Percentiles rank a stretch among this genome's conserved stretches.
These are phyloP conservation scores for Ancistrus triradiatus DNA, from an alignment of 2,113 vertebrate genomes.

Conservation along the genomic window DNA sequence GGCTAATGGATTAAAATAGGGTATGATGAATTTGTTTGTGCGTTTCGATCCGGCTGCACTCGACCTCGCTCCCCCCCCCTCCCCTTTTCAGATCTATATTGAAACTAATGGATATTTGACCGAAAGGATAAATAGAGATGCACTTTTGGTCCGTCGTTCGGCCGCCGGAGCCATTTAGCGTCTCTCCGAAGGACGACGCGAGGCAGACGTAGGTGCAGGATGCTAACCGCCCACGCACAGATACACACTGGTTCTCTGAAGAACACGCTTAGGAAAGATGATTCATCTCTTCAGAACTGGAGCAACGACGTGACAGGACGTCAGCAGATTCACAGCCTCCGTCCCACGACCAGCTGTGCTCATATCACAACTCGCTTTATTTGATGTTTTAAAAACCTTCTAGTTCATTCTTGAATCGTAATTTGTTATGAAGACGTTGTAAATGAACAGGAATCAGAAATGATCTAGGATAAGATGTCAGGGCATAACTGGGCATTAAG, in stretches of 20 bases:
- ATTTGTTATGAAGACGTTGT: no score
- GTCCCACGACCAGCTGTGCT: slow-evolving; percentile 43
- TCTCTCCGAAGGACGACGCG: slow-evolving; percentile 49
- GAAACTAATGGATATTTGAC: slow-evolving; percentile 48
- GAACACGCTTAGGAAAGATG: slow-evolving; percentile 45
- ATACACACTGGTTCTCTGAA: slow-evolving; percentile 3
- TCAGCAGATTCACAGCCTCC: slow-evolving; percentile 55
- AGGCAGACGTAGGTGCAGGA: slow-evolving; percentile 64
- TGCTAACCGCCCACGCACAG: slow-evolving; percentile 37
- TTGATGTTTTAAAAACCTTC: background rate
- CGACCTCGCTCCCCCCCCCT: slow-evolving; percentile 7
- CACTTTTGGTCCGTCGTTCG: slow-evolving; percentile 46
- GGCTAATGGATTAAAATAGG: slow-evolving; percentile 45
- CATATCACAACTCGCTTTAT: slow-evolving; percentile 1
- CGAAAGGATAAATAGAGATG: slow-evolving; percentile 45
- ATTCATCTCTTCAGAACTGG: slow-evolving; percentile 58
- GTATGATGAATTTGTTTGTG: slow-evolving; percentile 46
- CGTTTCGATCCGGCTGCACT: slow-evolving; percentile 4
- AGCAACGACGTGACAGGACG: slow-evolving; percentile 59
- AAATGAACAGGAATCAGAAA: no score
- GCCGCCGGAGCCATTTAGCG: slow-evolving; percentile 58
- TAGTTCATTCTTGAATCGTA: no score
- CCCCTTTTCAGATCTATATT: slow-evolving; percentile 35
- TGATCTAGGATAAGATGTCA: no score
- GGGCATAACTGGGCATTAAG: no score